These are phyloP conservation scores for Dallia pectoralis DNA, from an alignment of 2,797 vertebrate genomes.

Conservation along the genomic window DNA sequence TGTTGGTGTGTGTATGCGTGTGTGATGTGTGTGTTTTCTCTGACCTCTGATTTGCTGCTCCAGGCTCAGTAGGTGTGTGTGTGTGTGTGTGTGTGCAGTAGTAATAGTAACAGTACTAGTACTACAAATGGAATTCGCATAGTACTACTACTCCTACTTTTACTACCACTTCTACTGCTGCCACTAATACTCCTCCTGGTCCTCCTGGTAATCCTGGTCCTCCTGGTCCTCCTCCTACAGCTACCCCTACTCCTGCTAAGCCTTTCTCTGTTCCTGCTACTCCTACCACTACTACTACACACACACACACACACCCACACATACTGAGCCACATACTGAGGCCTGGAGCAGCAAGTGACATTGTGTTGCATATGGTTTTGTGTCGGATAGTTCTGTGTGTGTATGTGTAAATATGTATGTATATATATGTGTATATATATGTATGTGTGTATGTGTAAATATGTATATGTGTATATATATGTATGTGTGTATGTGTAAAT, in stretches of 20 bases:
- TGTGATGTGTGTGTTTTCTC: neutral
- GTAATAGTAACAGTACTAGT: neutral
- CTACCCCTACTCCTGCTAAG: neutral
- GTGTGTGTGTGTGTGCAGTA: neutral
- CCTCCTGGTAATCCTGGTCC: neutral
- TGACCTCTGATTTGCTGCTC: slow-evolving; percentile 86
- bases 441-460: too few relatives aligned
- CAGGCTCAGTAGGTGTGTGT: slow-evolving; percentile 81
- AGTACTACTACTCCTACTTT: neutral
- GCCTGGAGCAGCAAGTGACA: slow-evolving; percentile 2
- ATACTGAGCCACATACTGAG: slow-evolving; percentile 7
- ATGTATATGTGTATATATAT: too few relatives aligned
- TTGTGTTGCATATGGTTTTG: neutral
- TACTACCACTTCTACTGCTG: neutral
- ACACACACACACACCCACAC: slow-evolving; percentile 7
- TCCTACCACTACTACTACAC: neutral
- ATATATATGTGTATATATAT: too few relatives aligned
- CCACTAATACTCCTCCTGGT: neutral
- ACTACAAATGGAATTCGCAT: neutral
- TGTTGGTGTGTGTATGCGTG: neutral
- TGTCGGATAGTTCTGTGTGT: neutral
- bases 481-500: neutral
- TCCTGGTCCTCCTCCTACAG: neutral
- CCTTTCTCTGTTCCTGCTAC: neutral
- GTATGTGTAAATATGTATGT: neutral